phyloP scores from a whole-genome alignment of 2,797 vertebrate genomes.

The Macropus fuliginosus region DNA sequence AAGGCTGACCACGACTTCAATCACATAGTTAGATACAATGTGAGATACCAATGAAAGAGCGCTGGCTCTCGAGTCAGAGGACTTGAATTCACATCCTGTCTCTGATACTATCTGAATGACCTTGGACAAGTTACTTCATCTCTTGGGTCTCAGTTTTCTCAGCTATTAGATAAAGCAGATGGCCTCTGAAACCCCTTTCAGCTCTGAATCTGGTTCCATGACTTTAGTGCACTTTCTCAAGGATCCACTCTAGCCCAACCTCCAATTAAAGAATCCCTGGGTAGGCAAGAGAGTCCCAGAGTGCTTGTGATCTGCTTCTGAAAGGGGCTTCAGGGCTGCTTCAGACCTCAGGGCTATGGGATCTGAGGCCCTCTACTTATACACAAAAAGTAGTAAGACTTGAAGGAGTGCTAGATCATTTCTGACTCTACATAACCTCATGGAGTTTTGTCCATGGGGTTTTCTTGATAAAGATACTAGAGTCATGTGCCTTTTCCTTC shows the following conservation, averaged over 20 bases:
- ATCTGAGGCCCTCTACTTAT: background rate
- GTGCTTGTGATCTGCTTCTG: background rate
- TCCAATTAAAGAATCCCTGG: background rate
- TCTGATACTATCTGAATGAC: background rate
- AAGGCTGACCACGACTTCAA: background rate
- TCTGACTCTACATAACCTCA: background rate
- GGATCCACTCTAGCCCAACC: background rate
- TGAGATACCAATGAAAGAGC: background rate
- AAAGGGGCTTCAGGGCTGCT: background rate
- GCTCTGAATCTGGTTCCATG: background rate
- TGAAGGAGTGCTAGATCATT: background rate
- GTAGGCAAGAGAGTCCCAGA: background rate
- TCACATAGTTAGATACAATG: background rate
- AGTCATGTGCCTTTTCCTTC: background rate
- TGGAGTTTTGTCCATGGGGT: background rate
- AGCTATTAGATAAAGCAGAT: background rate
- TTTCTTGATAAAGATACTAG: background rate
- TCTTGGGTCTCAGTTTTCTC: background rate
- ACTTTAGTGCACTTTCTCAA: background rate
- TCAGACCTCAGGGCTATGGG: background rate
- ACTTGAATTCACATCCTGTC: background rate
- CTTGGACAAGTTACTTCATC: background rate
- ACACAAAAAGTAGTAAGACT: background rate
- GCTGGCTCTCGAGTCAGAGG: background rate
- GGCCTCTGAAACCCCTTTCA: background rate